phyloP scores from a whole-genome alignment of 2,113 vertebrate genomes.

The Sander lucioperca region DNA sequence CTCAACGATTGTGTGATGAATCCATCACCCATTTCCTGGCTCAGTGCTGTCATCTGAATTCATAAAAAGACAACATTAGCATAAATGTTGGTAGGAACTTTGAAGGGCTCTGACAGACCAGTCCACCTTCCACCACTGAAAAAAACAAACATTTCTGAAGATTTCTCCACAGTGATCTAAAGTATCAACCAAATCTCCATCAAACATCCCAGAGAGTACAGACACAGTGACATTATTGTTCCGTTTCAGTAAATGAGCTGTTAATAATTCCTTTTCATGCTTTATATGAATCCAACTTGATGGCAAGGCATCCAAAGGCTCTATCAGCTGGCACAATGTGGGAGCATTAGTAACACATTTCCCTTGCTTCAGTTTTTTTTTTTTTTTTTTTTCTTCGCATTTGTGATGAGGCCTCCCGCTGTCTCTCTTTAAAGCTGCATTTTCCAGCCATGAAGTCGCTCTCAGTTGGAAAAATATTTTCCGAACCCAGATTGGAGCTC shows the following conservation, averaged over 20 bases:
- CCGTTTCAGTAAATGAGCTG: slow-evolving; percentile 37
- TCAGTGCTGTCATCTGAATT: slow-evolving; percentile 51
- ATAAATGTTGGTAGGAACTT: slow-evolving; percentile 58
- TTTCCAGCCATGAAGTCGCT: slow-evolving; percentile 47
- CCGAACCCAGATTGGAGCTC: slow-evolving; percentile 25
- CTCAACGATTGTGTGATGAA: slow-evolving; percentile 70
- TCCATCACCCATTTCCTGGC: slow-evolving; percentile 62
- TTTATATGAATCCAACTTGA: slow-evolving; percentile 9
- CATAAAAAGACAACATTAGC: slow-evolving; percentile 65
- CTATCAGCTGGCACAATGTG: slow-evolving; percentile 29
- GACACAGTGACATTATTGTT: slow-evolving; percentile 13
- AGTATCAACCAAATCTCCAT: slow-evolving; percentile 12
- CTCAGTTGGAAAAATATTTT: slow-evolving; percentile 43
- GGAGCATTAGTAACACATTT: slow-evolving; percentile 45
- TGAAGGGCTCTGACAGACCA: slow-evolving; percentile 29
- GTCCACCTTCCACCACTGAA: background rate
- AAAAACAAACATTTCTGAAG: background rate
- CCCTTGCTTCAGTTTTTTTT: background rate
- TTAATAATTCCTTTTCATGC: slow-evolving; percentile 53
- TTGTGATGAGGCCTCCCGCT: slow-evolving; percentile 61
- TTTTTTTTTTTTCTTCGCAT: slow-evolving; percentile 34
- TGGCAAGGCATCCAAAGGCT: slow-evolving; percentile 31
- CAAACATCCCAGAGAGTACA: slow-evolving; percentile 13
- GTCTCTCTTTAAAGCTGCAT: slow-evolving; percentile 50
- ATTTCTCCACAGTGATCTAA: background rate